Base-by-base conservation (phyloP, 2,888 invertebrate species). In the Meghimatium bilineatum region DNA sequence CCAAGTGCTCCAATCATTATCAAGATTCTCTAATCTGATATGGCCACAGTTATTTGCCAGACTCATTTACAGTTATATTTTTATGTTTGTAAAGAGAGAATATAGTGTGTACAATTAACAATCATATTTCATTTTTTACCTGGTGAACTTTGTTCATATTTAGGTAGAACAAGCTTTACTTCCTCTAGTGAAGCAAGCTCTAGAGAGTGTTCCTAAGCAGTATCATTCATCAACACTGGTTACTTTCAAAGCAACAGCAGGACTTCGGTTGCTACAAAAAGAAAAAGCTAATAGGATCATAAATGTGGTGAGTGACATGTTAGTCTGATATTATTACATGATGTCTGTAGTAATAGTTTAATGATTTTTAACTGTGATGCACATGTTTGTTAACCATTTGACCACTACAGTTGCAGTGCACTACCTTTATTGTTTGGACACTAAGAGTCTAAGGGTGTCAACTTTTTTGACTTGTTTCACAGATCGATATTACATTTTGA, bases 171-270 rank as follows among this genome's bases (percentile, higher is more conserved):
- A 96, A 44, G 96, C 96, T 81, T 95, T 98, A 87, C 95, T 95
- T 83, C 80, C 88, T 63, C 94, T 98, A 85, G 93, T 98, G 86
- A 95, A 96, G 82, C 95, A 95, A 88, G 98, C 98, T 0, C 96
- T 96, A 91, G 94, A 94, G 49, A 95, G 96, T 85, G 96, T 98
- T 87, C 99, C 99, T 0, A 90, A 95, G 72, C 94, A 95, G 77
- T 95, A 96, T 92, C 96, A 97, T 95, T 92, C 94, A 0, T 94
- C 94, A 29, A 98, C 99, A 0, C 97, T 98, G 0, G 93, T 99
- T 8, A 95, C 96, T 0, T 95, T 99, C 87, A 96, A 97, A 93
- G 99, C 99, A 0, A 99, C 99, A 0, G 99, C 99, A 38, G 99
- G 99, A 3, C 94, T 97, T 60, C 94, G 97, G 80, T 94, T 97